Evolutionary conservation across 2,888 invertebrate species (phyloP), one percentile per base, ranked within the genome.

Genomic region (Andricus curvator): DNA sequence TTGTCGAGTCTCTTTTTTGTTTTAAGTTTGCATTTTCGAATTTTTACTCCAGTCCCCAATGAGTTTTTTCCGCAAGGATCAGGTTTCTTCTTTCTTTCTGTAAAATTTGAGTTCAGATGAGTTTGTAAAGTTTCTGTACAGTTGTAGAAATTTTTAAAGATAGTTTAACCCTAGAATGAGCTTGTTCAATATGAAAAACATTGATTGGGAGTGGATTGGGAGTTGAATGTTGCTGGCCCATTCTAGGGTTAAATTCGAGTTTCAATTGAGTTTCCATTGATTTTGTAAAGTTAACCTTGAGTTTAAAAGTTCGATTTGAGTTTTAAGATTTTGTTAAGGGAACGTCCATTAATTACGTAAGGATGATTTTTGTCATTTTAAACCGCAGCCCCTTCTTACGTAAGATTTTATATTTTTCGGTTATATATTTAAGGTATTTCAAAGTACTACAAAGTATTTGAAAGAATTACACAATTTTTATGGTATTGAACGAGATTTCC

Each of bases 21-120:
- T 83, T 86, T 84, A 84, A 74, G 81, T 83, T 84, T 83, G 81
- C 81, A 82, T 74, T 81, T 74, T 62, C 77, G 29, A 51, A 56
- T 33, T 56, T 74, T 56, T 48, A 70, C 70, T 51, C 70, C 20
- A 70, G 41, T 48, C n/a, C 74, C 74, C 74, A 74, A 74, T 74
- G 56, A 74, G 74, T 56, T 74, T 74, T 74, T 74, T 68, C 56
- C 74, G 74, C 33, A 56, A 74, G 74, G 74, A 74, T 56, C 51
- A 56, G 33, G 33, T n/a, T 56, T 56, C 48, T 48, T 48, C 25
- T 25, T 70, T 70, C n/a, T 74, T 74, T 74, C 74, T 74, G 74
- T 74, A 74, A 29, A 74, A 56, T 74, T 74, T 74, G 74, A 74
- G 74, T 74, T 74, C 48, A 29, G 29, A 74, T 74, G 29, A 51